Base-by-base conservation (phyloP, 1,140 invertebrate genomes). In the Megalopta genalis region DNA sequence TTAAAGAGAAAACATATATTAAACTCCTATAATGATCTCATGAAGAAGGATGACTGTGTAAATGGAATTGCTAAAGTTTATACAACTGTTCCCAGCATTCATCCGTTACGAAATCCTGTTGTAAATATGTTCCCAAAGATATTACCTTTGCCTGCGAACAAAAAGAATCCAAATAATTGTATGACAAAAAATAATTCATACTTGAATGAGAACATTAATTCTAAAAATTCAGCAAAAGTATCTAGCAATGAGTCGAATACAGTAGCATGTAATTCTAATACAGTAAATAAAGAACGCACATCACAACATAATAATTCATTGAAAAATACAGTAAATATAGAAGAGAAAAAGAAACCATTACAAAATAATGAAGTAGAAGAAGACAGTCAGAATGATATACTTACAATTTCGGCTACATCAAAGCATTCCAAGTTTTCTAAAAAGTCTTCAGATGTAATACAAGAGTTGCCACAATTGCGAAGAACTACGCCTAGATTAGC, bases 121-220 rank as follows among this genome's bases (percentile, higher is more conserved):
- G 86, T 93, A 65, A 92, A 94, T 81, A 94, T 94, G 92, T 90
- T 95, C 84, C 79, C 84, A 65, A 81, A 74, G 42, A 84, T 86
- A 79, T 72, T 82, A 82, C 83, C 84, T 69, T 49, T 49, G 16
- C 78, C 39, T 49, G 57, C 9, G 27, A 76, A 72, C 27, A 39
- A 74, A 2, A 86, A 86, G 42, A 25, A 10, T 12, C 46, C 5
- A 18, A 62, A 16, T 76, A 67, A 27, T 37, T n/a, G 52, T 12
- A 10, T 12, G 21, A 46, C 10, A 27, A 52, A 65, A 27, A 59
- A 27, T 37, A 46, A 32, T 82, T 72, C 12, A 8, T 46, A 3
- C 23, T 16, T 6, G 32, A 79, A 59, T 59, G 32, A 12, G 62
- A 74, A 27, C 18, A 21, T 14, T 67, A 70, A 42, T 39, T 32